Base-by-base conservation (phyloP, 2,888 invertebrate species). In the Pinctada fucata region DNA sequence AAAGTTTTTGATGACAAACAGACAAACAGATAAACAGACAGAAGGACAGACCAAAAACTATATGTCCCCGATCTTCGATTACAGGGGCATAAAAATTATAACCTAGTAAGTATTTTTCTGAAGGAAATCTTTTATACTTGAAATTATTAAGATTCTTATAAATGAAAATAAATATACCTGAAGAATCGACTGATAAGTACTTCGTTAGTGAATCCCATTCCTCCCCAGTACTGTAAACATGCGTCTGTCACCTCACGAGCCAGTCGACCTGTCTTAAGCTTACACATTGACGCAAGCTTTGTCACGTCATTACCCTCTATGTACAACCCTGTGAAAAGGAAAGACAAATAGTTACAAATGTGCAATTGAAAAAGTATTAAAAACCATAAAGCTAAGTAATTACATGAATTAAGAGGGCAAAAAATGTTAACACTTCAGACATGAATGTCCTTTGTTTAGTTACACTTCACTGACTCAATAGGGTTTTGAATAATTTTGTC, bases 141-240 rank as follows among this genome's bases (percentile, higher is more conserved):
- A 1, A 31, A 31, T 31, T 31, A 31, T 31, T 31, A 31, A 31
- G 31, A 31, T 31, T 31, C 1, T 31, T 31, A 31, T 31, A 31
- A 31, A 31, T 31, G 31, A 31, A 31, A 31, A 31, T 31, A 31
- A 31, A 31, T 31, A 1, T 80, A 92, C 92, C 92, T 90, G 88
- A 88, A 91, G 69, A 91, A 88, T 10, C 93, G 86, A 74, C 92
- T 90, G 71, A 94, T 91, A 1, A 90, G 82, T 3, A 92, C 92
- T 70, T 94, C 94, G 74, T 92, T 91, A 2, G 93, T 93, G 89
- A 92, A 94, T 6, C 94, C 94, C 93, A 94, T 94, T 16, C 94
- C 94, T 76, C 94, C 94, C 93, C 94, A 94, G 87, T 90, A 94
- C 90, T 94, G 94, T n/a, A 94, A 90, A 86, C 94, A 94, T n/a